Evolutionary conservation across 2,888 invertebrate genomes (phyloP).

Genomic region (Antheraea yamamai): DNA sequence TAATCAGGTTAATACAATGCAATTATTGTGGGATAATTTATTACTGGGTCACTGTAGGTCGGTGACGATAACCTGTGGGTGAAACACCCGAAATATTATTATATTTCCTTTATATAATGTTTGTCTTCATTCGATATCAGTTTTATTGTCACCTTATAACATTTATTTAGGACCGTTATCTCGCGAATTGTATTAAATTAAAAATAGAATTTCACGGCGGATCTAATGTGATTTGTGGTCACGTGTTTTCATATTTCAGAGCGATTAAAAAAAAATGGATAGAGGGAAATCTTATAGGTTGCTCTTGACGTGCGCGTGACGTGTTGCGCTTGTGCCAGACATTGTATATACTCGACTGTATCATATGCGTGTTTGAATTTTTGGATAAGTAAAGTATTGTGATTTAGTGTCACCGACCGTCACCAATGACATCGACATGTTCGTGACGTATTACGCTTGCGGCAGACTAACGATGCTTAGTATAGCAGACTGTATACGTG

Average conservation of each 20-base stretch:
- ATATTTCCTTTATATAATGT: constrained; percentile 48
- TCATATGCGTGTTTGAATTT: too few relatives aligned
- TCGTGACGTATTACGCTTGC: too few relatives aligned
- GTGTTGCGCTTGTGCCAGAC: too few relatives aligned
- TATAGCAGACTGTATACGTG: too few relatives aligned
- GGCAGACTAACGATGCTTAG: too few relatives aligned
- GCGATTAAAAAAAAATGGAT: too few relatives aligned
- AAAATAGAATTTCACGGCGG: neutral
- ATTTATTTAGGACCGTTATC: constrained; percentile 11
- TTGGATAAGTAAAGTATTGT: too few relatives aligned
- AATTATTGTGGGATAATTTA: constrained; percentile 47
- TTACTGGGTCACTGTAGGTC: constrained; percentile 34
- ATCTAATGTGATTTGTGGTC: neutral
- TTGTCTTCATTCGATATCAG: constrained; percentile 40
- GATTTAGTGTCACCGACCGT: too few relatives aligned
- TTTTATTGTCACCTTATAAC: constrained; percentile 33
- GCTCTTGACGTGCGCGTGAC: too few relatives aligned
- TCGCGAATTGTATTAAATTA: neutral
- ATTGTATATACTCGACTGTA: too few relatives aligned
- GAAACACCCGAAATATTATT: constrained; percentile 49
- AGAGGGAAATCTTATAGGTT: too few relatives aligned
- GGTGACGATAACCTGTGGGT: constrained; percentile 49
- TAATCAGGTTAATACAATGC: constrained; percentile 40
- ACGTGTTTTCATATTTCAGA: neutral
- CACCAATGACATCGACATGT: too few relatives aligned